Evolutionary conservation across 2,888 invertebrate genomes (phyloP).

Genomic region (Idaea biselata): DNA sequence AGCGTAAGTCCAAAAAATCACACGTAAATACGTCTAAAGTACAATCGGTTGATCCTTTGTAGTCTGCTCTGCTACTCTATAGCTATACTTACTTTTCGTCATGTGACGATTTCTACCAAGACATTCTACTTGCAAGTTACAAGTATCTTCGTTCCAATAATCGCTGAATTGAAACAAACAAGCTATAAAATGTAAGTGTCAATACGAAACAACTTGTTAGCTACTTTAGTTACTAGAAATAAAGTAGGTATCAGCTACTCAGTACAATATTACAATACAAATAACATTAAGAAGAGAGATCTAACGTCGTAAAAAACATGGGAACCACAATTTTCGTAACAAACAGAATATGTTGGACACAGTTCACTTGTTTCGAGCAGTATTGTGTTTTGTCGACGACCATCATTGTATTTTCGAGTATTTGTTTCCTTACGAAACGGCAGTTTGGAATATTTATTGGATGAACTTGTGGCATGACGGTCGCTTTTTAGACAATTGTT

Average conservation of each 20-base stretch:
- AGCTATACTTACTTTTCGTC: no score
- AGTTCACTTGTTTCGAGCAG: conserved; percentile 68
- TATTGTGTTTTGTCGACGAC: conserved; percentile 66
- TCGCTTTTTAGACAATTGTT: conserved; percentile 72
- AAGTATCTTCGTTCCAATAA: background rate
- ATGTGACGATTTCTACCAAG: no score
- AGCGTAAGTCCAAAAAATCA: no score
- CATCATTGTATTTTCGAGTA: conserved; percentile 76
- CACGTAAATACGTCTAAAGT: no score
- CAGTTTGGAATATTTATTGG: conserved; percentile 79
- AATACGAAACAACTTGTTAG: conserved; percentile 4
- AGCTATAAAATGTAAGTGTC: conserved; percentile 7
- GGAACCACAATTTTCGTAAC: conserved; percentile 61
- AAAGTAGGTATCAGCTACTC: conserved; percentile 14
- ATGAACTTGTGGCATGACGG: conserved; percentile 72
- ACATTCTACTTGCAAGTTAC: no score
- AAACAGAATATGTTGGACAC: conserved; percentile 73
- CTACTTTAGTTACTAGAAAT: background rate
- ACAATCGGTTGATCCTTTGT: no score
- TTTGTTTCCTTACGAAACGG: conserved; percentile 75
- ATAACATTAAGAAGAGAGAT: conserved; percentile 51
- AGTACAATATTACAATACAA: conserved; percentile 43
- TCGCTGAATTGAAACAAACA: background rate
- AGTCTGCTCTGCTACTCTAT: no score
- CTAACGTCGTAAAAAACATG: conserved; percentile 55